These are phyloP conservation scores for Emmelina monodactyla DNA, from an alignment of 2,888 invertebrate genomes.

Conservation along the genomic window DNA sequence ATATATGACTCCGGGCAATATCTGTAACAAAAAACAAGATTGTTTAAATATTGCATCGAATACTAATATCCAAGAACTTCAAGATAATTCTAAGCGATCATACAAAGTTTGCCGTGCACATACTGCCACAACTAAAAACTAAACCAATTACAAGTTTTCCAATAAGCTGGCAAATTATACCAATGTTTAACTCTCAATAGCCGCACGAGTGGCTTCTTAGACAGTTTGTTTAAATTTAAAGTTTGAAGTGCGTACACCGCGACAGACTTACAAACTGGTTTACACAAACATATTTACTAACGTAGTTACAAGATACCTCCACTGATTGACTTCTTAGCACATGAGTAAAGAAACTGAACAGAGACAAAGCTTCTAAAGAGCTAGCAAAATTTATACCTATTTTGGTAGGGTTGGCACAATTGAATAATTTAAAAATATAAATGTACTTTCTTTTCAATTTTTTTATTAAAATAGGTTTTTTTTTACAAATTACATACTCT, in stretches of 20 bases:
- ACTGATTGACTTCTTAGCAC: neutral
- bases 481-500: too few species aligned
- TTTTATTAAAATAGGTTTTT: too few species aligned
- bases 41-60: too few species aligned
- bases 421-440: too few species aligned
- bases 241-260: conserved; percentile 27
- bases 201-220: conserved; percentile 35
- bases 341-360: neutral
- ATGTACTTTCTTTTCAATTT: too few species aligned
- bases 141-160: conserved; percentile 62
- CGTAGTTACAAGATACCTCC: neutral
- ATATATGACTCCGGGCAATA: conserved; percentile 57
- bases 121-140: conserved; percentile 47
- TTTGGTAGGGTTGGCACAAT: too few species aligned
- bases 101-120: conserved; percentile 42
- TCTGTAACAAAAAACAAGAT: conserved; percentile 31
- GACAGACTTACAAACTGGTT: conserved; percentile 8
- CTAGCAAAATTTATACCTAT: too few species aligned
- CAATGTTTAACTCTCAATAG: conserved; percentile 46
- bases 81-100: too few species aligned
- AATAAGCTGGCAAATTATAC: conserved; percentile 56
- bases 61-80: too few species aligned
- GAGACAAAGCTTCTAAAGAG: too few species aligned
- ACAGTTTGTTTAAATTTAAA: conserved; percentile 32
- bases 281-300: neutral